A percentile compares a stretch with the other conserved stretches of the same genome.
These are phyloP conservation scores for Lipophrys pholis DNA, from an alignment of 2,113 vertebrate genomes.

Conservation along the genomic window DNA sequence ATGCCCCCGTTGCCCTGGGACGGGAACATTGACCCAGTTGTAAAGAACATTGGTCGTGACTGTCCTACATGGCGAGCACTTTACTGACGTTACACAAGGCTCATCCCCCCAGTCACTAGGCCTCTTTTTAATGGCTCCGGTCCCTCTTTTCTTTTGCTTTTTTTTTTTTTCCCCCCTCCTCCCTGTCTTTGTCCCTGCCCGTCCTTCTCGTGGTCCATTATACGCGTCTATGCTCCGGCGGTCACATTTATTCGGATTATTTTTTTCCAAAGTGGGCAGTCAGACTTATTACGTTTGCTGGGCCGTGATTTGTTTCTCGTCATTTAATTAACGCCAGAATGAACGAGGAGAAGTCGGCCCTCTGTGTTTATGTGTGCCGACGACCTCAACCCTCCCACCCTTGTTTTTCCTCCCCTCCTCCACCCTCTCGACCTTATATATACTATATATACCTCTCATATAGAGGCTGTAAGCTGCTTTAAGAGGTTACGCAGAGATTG, in stretches of 20 bases:
- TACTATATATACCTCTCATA: slow-evolving; percentile 14
- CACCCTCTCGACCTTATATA: too few relatives aligned
- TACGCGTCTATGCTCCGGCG: slow-evolving; percentile 61
- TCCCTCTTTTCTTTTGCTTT: slow-evolving; percentile 51
- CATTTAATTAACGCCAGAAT: slow-evolving; percentile 56
- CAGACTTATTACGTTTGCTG: slow-evolving; percentile 37
- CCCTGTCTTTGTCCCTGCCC: slow-evolving; percentile 49
- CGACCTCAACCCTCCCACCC: slow-evolving; percentile 27
- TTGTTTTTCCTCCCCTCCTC: not conserved
- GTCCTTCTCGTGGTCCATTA: slow-evolving; percentile 66
- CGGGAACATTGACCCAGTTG: slow-evolving; percentile 78
- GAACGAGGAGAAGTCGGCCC: slow-evolving; percentile 25
- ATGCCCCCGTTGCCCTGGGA: slow-evolving; percentile 69
- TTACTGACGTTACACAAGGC: slow-evolving; percentile 72
- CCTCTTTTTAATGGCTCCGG: slow-evolving; percentile 57
- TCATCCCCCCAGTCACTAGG: slow-evolving; percentile 52
- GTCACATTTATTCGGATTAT: slow-evolving; percentile 43
- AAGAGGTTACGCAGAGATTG: slow-evolving; percentile 27
- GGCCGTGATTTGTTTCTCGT: slow-evolving; percentile 40
- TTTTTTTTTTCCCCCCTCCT: not conserved
- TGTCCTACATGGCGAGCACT: slow-evolving; percentile 78
- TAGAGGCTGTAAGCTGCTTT: slow-evolving; percentile 41
- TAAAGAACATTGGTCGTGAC: slow-evolving; percentile 74
- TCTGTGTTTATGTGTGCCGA: slow-evolving; percentile 32
- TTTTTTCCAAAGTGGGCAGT: slow-evolving; percentile 49